Evolutionary conservation across 2,797 vertebrate genomes (phyloP), one percentile per base, ranked within the genome.

Genomic region (Chloroceryle inda): DNA sequence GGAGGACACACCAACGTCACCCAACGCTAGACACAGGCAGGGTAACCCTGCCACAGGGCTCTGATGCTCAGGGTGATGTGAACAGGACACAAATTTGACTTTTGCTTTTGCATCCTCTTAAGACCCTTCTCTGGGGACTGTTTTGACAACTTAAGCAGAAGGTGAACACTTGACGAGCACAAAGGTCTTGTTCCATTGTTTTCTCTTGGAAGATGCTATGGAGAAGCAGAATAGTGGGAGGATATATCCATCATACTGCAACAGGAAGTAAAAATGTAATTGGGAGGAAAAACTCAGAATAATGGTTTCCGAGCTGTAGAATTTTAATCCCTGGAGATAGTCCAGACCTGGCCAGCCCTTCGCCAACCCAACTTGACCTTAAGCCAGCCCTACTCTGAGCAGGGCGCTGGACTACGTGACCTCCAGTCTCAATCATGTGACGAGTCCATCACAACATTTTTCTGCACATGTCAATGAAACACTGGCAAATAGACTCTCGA

Each of bases 1-100:
- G 58, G 47, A 64, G 22, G 15, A 42, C 18, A 14, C 5, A 20
- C 12, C 12, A 9, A 26, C 35, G 15, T 4, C 9, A 5, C 6
- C 5, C 19, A 8, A 1, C 6, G 24, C 26, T 9, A 42, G 50
- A 71, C 6, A 3, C 0, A 1, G 2, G 47, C 35, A 5, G 31
- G 31, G 11, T 22, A 40, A 6, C 23, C 49, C 35, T 59, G 53
- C 8, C 15, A 14, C 0, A 23, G 35, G 22, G 31, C 68, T 71
- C 47, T 37, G 24, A 31, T 3, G 50, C 47, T 33, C 26, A 9
- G 33, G 33, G 17, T 3, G 11, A 55, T 33, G 17, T 2, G 3
- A 94, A 58, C 9, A 49, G 11, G 83, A 31, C 31, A 40, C 33
- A 9, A 73, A 76, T 8, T 6, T 22, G 27, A 44, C 14, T 71